Conservation (phyloP, 35 echinoderm and acorn worm genomes). For the Ophioderma brevispina region DNA sequence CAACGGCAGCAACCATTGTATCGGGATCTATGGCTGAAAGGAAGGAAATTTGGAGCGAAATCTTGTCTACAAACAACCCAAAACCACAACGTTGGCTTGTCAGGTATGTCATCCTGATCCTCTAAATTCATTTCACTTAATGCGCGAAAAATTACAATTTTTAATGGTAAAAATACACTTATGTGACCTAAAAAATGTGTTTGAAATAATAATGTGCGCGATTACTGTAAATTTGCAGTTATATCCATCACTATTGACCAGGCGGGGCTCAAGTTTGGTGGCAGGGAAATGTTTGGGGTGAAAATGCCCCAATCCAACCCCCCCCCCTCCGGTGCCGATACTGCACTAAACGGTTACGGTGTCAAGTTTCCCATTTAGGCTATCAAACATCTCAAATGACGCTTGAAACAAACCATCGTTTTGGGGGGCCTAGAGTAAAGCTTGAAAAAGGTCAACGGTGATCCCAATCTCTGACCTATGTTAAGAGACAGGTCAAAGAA, state of each 20-base stretch:
- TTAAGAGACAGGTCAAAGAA: too few species aligned
- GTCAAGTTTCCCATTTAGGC: too few species aligned
- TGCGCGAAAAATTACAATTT: not conserved
- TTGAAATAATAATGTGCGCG: not conserved
- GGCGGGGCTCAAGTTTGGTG: not conserved
- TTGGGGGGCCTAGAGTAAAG: too few species aligned
- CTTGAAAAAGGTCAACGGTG: too few species aligned
- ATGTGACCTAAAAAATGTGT: not conserved
- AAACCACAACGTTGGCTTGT: conserved; percentile 20
- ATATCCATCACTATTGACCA: not conserved
- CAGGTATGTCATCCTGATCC: too few species aligned
- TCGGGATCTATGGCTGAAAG: conserved; percentile 70
- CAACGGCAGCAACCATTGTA: conserved; percentile 68
- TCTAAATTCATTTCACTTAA: too few species aligned
- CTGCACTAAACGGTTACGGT: too few species aligned
- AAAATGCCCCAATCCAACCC: too few species aligned
- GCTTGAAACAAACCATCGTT: too few species aligned
- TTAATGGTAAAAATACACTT: not conserved
- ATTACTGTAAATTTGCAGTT: not conserved
- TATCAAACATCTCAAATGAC: too few species aligned
- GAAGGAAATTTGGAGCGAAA: conserved; percentile 50
- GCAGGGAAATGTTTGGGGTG: not conserved
- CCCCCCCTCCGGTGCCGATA: too few species aligned
- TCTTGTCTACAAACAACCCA: conserved; percentile 52
- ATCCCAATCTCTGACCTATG: too few species aligned